phyloP scores from a whole-genome alignment of 2,888 invertebrate species.

The Ophonus ardosiacus region DNA sequence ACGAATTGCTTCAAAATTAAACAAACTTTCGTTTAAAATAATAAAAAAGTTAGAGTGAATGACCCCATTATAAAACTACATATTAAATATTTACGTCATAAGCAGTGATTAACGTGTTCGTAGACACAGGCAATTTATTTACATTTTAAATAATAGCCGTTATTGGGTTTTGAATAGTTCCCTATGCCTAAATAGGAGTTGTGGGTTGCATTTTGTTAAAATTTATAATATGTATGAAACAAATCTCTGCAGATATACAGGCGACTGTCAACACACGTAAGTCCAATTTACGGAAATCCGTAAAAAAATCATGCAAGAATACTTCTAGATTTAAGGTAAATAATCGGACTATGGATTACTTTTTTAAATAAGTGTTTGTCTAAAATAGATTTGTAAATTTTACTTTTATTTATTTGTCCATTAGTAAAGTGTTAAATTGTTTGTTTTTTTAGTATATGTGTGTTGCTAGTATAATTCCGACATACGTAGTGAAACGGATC shows the following conservation, averaged over 20 bases:
- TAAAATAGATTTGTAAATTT: no score
- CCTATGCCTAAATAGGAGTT: no score
- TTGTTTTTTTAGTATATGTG: slow-evolving; percentile 68
- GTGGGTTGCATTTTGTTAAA: no score
- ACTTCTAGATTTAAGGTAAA: neutral
- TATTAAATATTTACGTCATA: no score
- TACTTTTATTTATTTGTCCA: neutral
- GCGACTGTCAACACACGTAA: neutral
- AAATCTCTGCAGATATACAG: neutral
- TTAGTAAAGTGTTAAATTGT: neutral
- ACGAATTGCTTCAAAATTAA: no score
- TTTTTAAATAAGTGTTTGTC: slow-evolving; percentile 3
- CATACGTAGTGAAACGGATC: neutral
- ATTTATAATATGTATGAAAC: neutral
- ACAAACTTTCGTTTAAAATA: no score
- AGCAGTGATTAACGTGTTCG: no score
- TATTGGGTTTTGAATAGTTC: no score
- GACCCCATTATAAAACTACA: no score
- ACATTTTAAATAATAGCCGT: no score
- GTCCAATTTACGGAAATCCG: neutral
- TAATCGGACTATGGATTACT: neutral
- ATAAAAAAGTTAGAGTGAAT: no score
- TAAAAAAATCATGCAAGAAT: neutral
- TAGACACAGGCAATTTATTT: no score
- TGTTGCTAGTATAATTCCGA: neutral